A percentile compares a stretch with the other conserved stretches of the same genome.
These are phyloP conservation scores for Apoderus coryli DNA, from an alignment of 2,888 invertebrate genomes.

Conservation along the genomic window DNA sequence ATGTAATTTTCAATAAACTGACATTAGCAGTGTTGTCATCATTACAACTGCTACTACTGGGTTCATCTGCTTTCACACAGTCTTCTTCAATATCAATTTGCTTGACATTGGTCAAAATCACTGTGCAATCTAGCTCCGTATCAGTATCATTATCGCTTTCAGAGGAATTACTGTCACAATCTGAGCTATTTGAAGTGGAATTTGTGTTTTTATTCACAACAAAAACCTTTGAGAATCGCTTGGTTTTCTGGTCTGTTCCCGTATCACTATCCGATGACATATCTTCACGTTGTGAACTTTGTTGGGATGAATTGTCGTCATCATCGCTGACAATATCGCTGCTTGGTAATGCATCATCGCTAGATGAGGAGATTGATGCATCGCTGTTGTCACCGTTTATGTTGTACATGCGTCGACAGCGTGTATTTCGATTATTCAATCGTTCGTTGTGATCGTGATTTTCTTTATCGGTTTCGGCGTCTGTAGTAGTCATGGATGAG, in stretches of 20 bases:
- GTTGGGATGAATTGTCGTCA: slow-evolving; percentile 20
- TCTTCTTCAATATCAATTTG: slow-evolving; percentile 18
- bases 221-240: slow-evolving; percentile 49
- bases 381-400: too few relatives aligned
- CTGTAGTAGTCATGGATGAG: too few relatives aligned
- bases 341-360: slow-evolving; percentile 28
- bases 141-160: slow-evolving; percentile 50
- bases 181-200: slow-evolving; percentile 35
- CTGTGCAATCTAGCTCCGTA: slow-evolving; percentile 36
- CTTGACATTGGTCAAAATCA: slow-evolving; percentile 30
- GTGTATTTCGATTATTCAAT: slow-evolving; percentile 27
- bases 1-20: too few relatives aligned
- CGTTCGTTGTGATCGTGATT: too few relatives aligned
- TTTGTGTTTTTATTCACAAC: slow-evolving; percentile 47
- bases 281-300: too few relatives aligned
- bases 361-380: slow-evolving; percentile 23
- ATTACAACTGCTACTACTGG: background rate
- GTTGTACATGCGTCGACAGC: slow-evolving; percentile 26
- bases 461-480: too few relatives aligned
- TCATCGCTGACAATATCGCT: slow-evolving; percentile 28
- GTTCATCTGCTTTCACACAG: slow-evolving; percentile 13
- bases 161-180: slow-evolving; percentile 41
- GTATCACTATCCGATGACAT: slow-evolving; percentile 32
- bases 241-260: slow-evolving; percentile 38
- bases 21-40: too few relatives aligned